phyloP scores from a whole-genome alignment of 64 coral and sea anemone species.

The Pocillopora verrucosa region DNA sequence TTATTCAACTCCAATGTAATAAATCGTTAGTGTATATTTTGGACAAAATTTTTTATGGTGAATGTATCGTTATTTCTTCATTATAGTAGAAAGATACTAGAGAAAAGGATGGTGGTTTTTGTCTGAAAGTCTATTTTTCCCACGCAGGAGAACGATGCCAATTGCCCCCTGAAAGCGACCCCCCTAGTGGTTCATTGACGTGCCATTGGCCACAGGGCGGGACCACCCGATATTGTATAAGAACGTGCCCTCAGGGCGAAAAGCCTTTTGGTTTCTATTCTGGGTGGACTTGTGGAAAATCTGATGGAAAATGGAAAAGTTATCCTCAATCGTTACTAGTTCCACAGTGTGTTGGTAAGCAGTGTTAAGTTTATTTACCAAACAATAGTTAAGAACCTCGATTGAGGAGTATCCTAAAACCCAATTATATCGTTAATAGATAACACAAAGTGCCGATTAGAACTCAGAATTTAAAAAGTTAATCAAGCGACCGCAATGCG shows the following conservation, averaged over 20 bases:
- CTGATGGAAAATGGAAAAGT: not conserved
- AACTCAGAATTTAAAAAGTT: no score
- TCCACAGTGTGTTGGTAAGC: not conserved
- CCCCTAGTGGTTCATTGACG: not conserved
- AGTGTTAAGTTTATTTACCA: not conserved
- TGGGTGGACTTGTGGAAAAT: not conserved
- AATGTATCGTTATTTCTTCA: no score
- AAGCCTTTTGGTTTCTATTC: not conserved
- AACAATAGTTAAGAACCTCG: no score
- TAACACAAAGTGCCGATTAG: no score
- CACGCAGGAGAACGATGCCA: not conserved
- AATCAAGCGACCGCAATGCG: no score
- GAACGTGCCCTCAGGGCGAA: not conserved
- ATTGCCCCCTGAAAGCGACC: not conserved
- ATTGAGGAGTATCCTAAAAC: no score
- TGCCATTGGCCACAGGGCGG: not conserved
- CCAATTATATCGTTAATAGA: no score
- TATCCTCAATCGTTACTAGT: not conserved
- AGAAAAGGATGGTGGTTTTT: no score
- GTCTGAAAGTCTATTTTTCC: not conserved
- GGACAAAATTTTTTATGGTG: no score
- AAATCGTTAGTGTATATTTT: no score
- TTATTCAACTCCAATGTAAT: no score
- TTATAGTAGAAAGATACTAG: no score
- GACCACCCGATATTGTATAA: not conserved